phyloP scores from a whole-genome alignment of 2,113 vertebrate species.

The Ictalurus furcatus region DNA sequence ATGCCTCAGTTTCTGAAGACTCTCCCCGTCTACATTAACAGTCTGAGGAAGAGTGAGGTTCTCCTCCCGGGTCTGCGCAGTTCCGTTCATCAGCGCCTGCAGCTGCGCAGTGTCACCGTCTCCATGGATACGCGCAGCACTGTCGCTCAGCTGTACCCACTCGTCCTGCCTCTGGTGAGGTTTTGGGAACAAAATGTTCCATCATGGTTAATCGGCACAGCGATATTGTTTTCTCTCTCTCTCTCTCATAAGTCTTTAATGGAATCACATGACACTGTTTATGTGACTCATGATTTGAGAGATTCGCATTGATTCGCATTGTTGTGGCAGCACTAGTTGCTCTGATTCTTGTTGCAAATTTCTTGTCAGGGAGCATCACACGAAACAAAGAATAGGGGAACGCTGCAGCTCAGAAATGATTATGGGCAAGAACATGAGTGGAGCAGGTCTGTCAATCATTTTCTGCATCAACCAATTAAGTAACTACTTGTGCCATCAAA shows the following conservation, averaged over 20 bases:
- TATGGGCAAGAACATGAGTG: background rate
- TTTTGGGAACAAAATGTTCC: slow-evolving; percentile 27
- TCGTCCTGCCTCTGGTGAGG: slow-evolving; percentile 70
- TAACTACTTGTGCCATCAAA: background rate
- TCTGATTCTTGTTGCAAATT: background rate
- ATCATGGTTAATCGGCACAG: slow-evolving; percentile 10
- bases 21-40: slow-evolving; percentile 76
- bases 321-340: background rate
- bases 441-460: background rate
- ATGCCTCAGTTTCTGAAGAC: slow-evolving; percentile 74
- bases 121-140: slow-evolving; percentile 68
- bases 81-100: slow-evolving; percentile 72
- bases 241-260: background rate
- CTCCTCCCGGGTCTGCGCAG: slow-evolving; percentile 73
- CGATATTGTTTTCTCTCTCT: background rate
- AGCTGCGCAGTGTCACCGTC: slow-evolving; percentile 69
- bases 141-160: slow-evolving; percentile 72
- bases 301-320: background rate
- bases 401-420: background rate
- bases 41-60: slow-evolving; percentile 78
- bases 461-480: background rate
- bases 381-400: background rate
- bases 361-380: background rate
- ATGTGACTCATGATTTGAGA: background rate
- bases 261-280: background rate